Evolutionary conservation across 2,888 invertebrate genomes (phyloP).

Genomic region (Leptinotarsa juncta): DNA sequence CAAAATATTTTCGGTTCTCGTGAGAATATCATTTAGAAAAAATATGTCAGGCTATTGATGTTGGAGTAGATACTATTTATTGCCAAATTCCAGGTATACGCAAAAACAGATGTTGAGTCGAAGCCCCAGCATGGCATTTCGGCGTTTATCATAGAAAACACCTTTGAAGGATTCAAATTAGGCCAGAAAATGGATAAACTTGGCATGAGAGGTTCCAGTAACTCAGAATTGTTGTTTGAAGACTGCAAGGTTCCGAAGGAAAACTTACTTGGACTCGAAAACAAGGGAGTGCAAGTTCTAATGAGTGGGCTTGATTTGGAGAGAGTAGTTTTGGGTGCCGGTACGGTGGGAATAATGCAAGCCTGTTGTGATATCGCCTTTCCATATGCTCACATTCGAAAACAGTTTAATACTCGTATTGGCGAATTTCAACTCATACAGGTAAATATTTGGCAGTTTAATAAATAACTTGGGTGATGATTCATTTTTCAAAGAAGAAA

Average conservation of each 20-base stretch:
- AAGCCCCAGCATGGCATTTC: slow-evolving; percentile 93
- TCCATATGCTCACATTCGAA: slow-evolving; percentile 92
- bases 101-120: slow-evolving; percentile 80
- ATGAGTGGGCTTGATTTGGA: slow-evolving; percentile 97
- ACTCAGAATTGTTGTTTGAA: slow-evolving; percentile 95
- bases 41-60: too few species aligned
- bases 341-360: slow-evolving; percentile 96
- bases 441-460: slow-evolving; percentile 65
- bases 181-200: slow-evolving; percentile 95
- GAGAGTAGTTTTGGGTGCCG: slow-evolving; percentile 87
- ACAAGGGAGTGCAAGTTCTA: slow-evolving; percentile 93
- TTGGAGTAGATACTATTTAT: not conserved
- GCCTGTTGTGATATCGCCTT: slow-evolving; percentile 94
- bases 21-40: too few species aligned
- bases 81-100: slow-evolving; percentile 78
- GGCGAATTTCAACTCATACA: slow-evolving; percentile 95
- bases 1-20: too few species aligned
- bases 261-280: slow-evolving; percentile 86
- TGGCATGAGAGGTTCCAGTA: slow-evolving; percentile 98
- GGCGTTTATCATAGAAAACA: slow-evolving; percentile 93
- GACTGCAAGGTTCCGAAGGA: slow-evolving; percentile 88
- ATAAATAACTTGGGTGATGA: too few species aligned
- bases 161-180: slow-evolving; percentile 86
- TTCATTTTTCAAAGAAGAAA: too few species aligned
- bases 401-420: slow-evolving; percentile 90